Evolutionary conservation across 2,797 vertebrate species (phyloP).

Genomic region (Lophotriccus pileatus): DNA sequence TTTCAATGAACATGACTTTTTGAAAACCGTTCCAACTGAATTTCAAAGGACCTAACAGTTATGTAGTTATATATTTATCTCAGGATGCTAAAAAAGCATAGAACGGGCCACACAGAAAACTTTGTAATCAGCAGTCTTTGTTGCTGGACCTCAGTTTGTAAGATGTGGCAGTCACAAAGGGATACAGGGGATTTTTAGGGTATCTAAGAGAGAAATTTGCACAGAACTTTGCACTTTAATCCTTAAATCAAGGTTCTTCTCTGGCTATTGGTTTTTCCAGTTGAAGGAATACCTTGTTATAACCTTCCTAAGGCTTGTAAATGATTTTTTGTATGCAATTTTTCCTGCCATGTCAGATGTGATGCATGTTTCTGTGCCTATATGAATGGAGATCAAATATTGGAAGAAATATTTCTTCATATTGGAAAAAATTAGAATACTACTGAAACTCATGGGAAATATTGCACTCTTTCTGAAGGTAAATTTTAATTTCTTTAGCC

Average conservation of each 20-base stretch:
- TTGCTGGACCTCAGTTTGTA: background rate
- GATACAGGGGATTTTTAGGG: background rate
- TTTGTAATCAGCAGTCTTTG: background rate
- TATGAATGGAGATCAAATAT: background rate
- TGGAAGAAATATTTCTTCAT: background rate
- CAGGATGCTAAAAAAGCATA: background rate
- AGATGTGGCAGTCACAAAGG: background rate
- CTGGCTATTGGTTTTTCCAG: background rate
- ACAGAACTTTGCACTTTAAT: background rate
- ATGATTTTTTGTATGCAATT: background rate
- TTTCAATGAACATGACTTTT: background rate
- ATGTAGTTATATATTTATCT: background rate
- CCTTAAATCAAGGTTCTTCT: background rate
- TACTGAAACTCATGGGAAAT: background rate
- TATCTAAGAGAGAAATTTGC: background rate
- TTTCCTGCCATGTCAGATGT: background rate
- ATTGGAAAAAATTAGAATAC: background rate
- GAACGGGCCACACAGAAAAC: background rate
- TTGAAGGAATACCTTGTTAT: background rate
- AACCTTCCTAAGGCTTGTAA: background rate
- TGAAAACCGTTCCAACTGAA: background rate
- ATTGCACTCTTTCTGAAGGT: background rate
- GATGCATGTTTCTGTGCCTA: background rate
- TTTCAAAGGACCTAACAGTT: background rate
- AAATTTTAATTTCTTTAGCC: background rate